These are phyloP conservation scores for Aplochiton taeniatus DNA, from an alignment of 2,797 vertebrate species.

Conservation along the genomic window DNA sequence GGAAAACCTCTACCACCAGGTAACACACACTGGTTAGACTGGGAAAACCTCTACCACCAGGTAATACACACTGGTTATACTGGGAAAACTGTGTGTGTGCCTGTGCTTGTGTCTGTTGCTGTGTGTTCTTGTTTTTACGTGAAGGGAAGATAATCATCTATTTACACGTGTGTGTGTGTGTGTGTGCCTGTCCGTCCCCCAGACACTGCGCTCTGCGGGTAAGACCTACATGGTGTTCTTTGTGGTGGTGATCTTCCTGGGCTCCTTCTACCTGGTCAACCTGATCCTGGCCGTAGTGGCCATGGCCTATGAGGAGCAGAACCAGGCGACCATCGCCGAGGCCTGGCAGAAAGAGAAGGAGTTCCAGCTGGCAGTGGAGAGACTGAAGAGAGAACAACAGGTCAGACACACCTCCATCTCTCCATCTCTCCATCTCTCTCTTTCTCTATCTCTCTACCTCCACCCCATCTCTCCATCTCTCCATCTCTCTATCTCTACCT, in stretches of 20 bases:
- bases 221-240: constrained; percentile 99
- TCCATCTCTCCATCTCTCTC: too few relatives aligned
- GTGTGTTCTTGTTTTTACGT: constrained; percentile 1
- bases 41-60: constrained; percentile 75
- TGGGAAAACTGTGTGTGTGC: too few relatives aligned
- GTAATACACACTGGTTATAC: neutral
- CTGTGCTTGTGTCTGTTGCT: neutral
- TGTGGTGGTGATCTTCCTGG: constrained; percentile 97
- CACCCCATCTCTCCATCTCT: too few relatives aligned
- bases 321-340: constrained; percentile 96
- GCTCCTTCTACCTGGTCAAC: constrained; percentile 96
- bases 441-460: too few relatives aligned
- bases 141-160: too few relatives aligned
- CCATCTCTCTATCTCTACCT: too few relatives aligned
- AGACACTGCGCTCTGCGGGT: constrained; percentile 94
- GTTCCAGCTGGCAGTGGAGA: constrained; percentile 92
- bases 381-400: constrained; percentile 92
- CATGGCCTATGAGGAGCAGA: constrained; percentile 98
- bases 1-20: constrained; percentile 15
- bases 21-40: too few relatives aligned
- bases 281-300: constrained; percentile 96
- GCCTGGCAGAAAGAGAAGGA: constrained; percentile 91
- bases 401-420: constrained; percentile 66
- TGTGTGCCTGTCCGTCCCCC: constrained; percentile 1
- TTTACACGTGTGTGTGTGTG: neutral